Evolutionary conservation across 2,113 vertebrate species (phyloP).

Genomic region (Chaetorhynchus papuensis): DNA sequence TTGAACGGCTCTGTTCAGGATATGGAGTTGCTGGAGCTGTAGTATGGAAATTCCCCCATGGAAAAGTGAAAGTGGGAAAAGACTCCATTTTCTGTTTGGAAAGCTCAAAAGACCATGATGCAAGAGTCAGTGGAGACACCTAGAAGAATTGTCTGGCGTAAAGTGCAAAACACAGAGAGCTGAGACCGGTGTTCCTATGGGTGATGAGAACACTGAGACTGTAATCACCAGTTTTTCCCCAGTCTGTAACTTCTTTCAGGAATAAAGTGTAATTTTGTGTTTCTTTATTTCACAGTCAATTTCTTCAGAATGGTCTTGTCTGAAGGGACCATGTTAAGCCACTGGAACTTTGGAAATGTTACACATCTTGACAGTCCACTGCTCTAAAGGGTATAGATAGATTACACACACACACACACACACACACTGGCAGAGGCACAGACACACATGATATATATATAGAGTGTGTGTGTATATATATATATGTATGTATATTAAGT

Average conservation of each 20-base stretch:
- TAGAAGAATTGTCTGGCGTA: background rate
- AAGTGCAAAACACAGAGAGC: background rate
- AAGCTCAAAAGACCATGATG: background rate
- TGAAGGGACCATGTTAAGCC: constrained; percentile 1
- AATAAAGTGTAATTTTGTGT: constrained; percentile 4
- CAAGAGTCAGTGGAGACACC: background rate
- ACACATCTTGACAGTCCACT: background rate
- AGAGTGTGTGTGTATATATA: background rate
- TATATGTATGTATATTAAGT: background rate
- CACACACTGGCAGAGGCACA: background rate
- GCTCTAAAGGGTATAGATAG: background rate
- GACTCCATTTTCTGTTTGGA: background rate
- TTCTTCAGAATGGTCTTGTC: constrained; percentile 12
- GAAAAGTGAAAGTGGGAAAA: background rate
- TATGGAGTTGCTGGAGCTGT: background rate
- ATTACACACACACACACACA: background rate
- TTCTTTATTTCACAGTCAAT: constrained; percentile 54
- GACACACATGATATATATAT: background rate
- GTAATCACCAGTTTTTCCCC: background rate
- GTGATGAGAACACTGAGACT: background rate
- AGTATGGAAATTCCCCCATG: background rate
- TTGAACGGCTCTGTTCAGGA: background rate
- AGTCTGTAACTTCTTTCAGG: background rate
- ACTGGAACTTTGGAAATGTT: background rate
- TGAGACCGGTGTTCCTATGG: background rate